Evolutionary conservation across 2,888 invertebrate genomes (phyloP).

Genomic region (Malthinus seriepunctatus): DNA sequence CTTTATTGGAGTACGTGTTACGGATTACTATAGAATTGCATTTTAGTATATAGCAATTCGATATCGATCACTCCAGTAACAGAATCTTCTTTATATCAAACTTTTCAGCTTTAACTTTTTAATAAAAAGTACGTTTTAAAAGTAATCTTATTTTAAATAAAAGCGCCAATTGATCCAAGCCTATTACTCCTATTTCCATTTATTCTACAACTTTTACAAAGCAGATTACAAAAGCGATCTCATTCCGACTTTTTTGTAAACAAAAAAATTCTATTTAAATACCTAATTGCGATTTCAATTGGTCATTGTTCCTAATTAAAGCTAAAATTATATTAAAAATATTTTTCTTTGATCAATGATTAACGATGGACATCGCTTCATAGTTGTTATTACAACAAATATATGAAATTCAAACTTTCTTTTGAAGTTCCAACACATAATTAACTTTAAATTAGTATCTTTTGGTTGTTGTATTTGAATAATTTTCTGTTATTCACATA

Average conservation of each 20-base stretch:
- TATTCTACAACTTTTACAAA: too few relatives aligned
- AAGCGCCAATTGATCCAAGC: too few relatives aligned
- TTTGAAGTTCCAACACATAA: conserved; percentile 16
- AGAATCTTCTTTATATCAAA: conserved; percentile 7
- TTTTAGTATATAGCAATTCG: conserved; percentile 12
- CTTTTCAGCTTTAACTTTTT: neutral
- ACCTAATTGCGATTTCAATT: too few relatives aligned
- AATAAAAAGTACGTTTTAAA: too few relatives aligned
- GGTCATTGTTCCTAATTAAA: too few relatives aligned
- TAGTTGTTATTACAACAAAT: neutral
- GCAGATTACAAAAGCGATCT: too few relatives aligned
- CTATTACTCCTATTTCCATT: too few relatives aligned
- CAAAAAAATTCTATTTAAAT: too few relatives aligned
- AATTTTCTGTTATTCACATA: conserved; percentile 2
- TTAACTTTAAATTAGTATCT: conserved; percentile 4
- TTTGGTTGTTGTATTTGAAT: conserved; percentile 4
- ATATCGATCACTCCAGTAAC: conserved; percentile 15
- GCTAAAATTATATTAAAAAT: neutral
- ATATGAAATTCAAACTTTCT: neutral
- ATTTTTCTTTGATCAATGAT: conserved; percentile 4
- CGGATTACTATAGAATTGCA: conserved; percentile 24
- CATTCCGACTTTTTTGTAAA: too few relatives aligned
- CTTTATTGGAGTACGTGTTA: conserved; percentile 20
- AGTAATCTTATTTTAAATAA: too few relatives aligned
- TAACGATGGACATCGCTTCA: too few relatives aligned